A percentile compares a stretch with the other conserved stretches of the same genome.
These are phyloP conservation scores for Drosophila dunni DNA, from an alignment of 1,140 invertebrate species.

Conservation along the genomic window DNA sequence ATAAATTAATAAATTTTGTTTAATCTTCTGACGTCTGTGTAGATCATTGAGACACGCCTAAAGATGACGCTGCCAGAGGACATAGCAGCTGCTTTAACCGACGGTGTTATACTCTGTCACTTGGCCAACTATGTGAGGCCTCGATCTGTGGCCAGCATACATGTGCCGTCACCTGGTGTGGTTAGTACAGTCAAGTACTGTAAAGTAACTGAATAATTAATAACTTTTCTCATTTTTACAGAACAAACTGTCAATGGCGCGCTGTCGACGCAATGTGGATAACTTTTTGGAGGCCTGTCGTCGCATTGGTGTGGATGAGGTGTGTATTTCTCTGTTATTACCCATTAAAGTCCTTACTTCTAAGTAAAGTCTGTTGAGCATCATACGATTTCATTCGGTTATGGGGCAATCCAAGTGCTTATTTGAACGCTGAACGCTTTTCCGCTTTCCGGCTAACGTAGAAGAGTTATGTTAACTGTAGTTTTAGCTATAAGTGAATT, in stretches of 20 bases:
- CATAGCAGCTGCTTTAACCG: slow-evolving; percentile 92
- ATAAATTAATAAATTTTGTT: background rate
- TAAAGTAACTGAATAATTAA: background rate
- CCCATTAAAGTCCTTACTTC: background rate
- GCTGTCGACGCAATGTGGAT: slow-evolving; percentile 96
- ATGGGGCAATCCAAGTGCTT: slow-evolving; percentile 20
- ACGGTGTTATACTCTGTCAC: slow-evolving; percentile 97
- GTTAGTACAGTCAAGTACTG: slow-evolving; percentile 86
- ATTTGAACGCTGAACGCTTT: slow-evolving; percentile 29
- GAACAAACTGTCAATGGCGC: slow-evolving; percentile 96
- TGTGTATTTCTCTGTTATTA: slow-evolving; percentile 85
- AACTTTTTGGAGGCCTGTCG: slow-evolving; percentile 97
- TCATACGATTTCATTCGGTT: slow-evolving; percentile 11
- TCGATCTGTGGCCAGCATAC: slow-evolving; percentile 95
- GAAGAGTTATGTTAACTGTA: slow-evolving; percentile 7
- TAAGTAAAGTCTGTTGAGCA: slow-evolving; percentile 23
- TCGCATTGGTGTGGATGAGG: slow-evolving; percentile 96
- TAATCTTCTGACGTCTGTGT: slow-evolving; percentile 29
- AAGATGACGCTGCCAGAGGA: slow-evolving; percentile 96
- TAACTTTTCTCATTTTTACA: slow-evolving; percentile 84
- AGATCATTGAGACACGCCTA: slow-evolving; percentile 95
- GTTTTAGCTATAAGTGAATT: slow-evolving; percentile 11
- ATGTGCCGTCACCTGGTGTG: slow-evolving; percentile 97
- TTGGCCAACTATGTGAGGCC: slow-evolving; percentile 96
- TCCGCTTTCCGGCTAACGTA: slow-evolving; percentile 17